Conservation (phyloP, 2,888 invertebrate species). For the Drosophila putrida region DNA sequence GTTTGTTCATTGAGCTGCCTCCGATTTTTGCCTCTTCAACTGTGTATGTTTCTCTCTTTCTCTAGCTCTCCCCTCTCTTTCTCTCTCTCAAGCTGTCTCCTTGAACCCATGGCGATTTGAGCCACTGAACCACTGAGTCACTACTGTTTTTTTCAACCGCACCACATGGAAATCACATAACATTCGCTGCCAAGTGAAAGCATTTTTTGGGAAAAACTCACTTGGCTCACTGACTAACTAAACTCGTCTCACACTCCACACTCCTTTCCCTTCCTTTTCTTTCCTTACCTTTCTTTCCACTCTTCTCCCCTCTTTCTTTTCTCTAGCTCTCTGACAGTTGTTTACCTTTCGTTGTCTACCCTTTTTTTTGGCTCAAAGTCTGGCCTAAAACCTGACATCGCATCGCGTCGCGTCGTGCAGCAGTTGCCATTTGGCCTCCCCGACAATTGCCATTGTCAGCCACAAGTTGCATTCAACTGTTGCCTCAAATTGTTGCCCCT, state of each 20-base stretch:
- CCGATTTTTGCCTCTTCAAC: not conserved
- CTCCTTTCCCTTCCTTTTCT: not conserved
- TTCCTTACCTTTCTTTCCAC: not conserved
- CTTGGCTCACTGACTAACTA: conserved; percentile 35
- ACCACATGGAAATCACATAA: conserved; percentile 63
- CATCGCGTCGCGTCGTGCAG: conserved; percentile 51
- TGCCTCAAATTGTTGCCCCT: not conserved
- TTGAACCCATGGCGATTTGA: conserved; percentile 1
- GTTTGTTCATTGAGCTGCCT: conserved; percentile 18
- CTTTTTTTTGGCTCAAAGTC: conserved; percentile 1
- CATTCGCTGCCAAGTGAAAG: conserved; percentile 72
- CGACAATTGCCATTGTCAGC: conserved; percentile 26
- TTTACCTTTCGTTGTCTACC: conserved; percentile 52
- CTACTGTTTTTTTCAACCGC: conserved; percentile 18
- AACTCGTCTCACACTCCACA: not conserved
- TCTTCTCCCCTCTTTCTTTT: not conserved
- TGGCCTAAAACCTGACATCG: conserved; percentile 20
- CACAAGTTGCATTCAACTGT: conserved; percentile 13
- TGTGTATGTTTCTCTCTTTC: not conserved
- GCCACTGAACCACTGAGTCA: conserved; percentile 60
- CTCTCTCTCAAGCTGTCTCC: not conserved
- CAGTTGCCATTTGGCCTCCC: conserved; percentile 55
- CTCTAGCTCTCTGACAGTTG: conserved; percentile 55
- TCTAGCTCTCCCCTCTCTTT: not conserved
- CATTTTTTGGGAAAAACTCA: conserved; percentile 63